phyloP scores from a whole-genome alignment of 2,888 invertebrate species.

The Acanthosepion pharaonis region DNA sequence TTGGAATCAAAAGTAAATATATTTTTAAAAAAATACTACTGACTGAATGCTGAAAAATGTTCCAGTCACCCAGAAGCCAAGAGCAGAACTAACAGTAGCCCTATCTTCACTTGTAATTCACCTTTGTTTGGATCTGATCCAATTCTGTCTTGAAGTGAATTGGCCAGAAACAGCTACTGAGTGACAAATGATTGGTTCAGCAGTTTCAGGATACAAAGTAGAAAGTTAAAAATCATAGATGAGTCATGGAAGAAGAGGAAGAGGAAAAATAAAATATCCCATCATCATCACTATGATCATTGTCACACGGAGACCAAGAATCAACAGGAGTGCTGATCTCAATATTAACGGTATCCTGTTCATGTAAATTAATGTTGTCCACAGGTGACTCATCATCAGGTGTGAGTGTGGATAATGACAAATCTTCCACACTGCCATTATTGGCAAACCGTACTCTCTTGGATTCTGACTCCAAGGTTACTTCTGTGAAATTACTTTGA shows the following conservation, averaged over 20 bases:
- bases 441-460: neutral
- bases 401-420: neutral
- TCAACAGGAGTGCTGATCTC: neutral
- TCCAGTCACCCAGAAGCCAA: neutral
- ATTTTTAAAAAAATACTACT: neutral
- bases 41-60: neutral
- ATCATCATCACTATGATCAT: conserved; percentile 11
- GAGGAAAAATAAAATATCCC: neutral
- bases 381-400: neutral
- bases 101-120: neutral
- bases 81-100: neutral
- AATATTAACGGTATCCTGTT: neutral
- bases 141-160: neutral
- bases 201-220: neutral
- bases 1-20: neutral
- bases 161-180: neutral
- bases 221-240: neutral
- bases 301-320: neutral
- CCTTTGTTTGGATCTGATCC: neutral
- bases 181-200: neutral
- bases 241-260: conserved; percentile 22
- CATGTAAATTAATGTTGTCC: neutral
- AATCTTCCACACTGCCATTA: neutral
- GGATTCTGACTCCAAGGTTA: neutral
- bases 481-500: neutral